Percentiles rank a stretch among this genome's conserved stretches.
These are phyloP conservation scores for Chelonus insularis DNA, from an alignment of 1,140 invertebrate genomes.

Conservation along the genomic window DNA sequence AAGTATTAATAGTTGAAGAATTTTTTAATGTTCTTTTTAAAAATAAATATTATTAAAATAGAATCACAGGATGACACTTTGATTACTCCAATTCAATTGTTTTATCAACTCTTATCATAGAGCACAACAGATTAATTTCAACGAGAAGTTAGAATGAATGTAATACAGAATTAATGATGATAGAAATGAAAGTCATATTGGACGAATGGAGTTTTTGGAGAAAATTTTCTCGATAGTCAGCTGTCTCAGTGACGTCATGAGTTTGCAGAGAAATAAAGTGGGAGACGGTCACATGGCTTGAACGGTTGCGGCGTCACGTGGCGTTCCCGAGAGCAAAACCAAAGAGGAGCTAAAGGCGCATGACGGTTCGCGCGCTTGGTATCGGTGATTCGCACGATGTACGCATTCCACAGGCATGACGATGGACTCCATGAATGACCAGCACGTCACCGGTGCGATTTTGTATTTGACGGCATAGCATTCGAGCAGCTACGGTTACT, in stretches of 20 bases:
- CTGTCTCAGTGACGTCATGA: constrained; percentile 53
- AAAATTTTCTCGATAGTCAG: constrained; percentile 42
- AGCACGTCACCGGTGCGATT: constrained; percentile 47
- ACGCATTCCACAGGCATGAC: constrained; percentile 54
- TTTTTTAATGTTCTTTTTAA: too few relatives aligned
- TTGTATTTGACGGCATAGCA: constrained; percentile 34
- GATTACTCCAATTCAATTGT: background rate
- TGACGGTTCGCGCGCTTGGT: constrained; percentile 10
- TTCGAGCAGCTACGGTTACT: background rate
- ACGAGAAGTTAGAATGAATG: background rate
- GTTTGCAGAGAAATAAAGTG: constrained; percentile 32
- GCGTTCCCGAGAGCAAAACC: constrained; percentile 14
- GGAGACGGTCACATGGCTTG: constrained; percentile 45
- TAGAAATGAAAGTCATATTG: too few relatives aligned
- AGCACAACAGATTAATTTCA: background rate
- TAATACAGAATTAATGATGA: background rate
- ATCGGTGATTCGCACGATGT: constrained; percentile 14
- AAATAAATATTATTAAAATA: too few relatives aligned
- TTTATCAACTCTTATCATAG: background rate
- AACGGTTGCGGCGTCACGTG: constrained; percentile 21
- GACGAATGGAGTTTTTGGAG: background rate
- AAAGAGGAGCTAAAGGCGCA: constrained; percentile 2
- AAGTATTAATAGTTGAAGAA: too few relatives aligned
- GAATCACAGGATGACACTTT: background rate
- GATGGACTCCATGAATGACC: constrained; percentile 53